These are phyloP conservation scores for Drosophila siamana DNA, from an alignment of 2,888 invertebrate species.

Conservation along the genomic window DNA sequence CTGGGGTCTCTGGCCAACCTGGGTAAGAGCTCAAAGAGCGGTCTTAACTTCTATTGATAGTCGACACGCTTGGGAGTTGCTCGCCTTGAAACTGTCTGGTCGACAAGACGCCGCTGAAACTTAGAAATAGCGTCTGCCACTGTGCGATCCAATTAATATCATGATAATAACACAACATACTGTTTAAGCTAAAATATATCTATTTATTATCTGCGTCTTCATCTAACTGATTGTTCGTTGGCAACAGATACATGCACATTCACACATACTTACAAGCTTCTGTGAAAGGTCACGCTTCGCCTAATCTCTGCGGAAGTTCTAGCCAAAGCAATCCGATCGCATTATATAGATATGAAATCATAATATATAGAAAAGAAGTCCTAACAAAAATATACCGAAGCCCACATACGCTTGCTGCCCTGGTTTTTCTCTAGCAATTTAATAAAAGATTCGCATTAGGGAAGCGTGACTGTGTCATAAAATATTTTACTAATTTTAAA, in stretches of 20 bases:
- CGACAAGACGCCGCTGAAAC: background rate
- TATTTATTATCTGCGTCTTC: slow-evolving; percentile 51
- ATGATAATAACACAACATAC: slow-evolving; percentile 55
- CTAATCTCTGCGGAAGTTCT: slow-evolving; percentile 62
- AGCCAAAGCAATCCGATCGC: slow-evolving; percentile 29
- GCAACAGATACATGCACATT: slow-evolving; percentile 8
- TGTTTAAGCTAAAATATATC: slow-evolving; percentile 50
- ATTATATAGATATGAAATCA: slow-evolving; percentile 37
- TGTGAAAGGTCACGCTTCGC: slow-evolving; percentile 65
- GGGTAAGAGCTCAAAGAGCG: background rate
- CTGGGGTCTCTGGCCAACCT: background rate
- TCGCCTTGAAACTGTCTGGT: slow-evolving; percentile 59
- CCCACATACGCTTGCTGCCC: background rate
- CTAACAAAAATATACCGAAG: background rate
- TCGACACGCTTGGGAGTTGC: slow-evolving; percentile 62
- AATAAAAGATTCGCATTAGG: background rate
- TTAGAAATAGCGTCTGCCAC: slow-evolving; percentile 50
- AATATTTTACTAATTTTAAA: background rate
- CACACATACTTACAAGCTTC: background rate
- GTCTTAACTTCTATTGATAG: slow-evolving; percentile 16
- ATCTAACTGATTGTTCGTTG: slow-evolving; percentile 37
- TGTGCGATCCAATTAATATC: slow-evolving; percentile 65
- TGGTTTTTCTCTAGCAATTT: background rate
- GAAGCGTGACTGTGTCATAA: background rate
- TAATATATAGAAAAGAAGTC: background rate